Evolutionary conservation across 1,140 invertebrate genomes (phyloP).

Genomic region (Drosophila sturtevanti): DNA sequence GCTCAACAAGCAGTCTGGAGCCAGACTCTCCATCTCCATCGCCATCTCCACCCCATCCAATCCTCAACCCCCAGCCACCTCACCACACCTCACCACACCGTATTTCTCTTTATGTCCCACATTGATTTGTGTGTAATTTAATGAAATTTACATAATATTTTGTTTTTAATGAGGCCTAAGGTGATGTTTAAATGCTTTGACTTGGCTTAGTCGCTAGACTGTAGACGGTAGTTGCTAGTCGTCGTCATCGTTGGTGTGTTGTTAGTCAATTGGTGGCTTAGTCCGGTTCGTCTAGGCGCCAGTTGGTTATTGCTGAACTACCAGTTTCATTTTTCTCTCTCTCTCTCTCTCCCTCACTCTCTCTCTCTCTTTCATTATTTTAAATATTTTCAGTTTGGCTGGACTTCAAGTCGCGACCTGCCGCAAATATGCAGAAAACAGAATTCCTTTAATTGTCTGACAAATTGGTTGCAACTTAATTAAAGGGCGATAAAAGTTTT

Average conservation of each 20-base stretch:
- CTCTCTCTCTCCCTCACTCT: too few species aligned
- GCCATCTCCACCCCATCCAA: background rate
- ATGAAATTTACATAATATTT: constrained; percentile 82
- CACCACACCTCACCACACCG: background rate
- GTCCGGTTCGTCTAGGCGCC: constrained; percentile 48
- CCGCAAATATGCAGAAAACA: constrained; percentile 42
- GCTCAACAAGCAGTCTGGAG: constrained; percentile 67
- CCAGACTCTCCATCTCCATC: constrained; percentile 25
- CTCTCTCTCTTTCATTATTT: too few species aligned
- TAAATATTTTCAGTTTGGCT: constrained; percentile 24
- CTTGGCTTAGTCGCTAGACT: constrained; percentile 67
- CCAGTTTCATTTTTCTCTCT: constrained; percentile 33
- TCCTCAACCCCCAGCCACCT: background rate
- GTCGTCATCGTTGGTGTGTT: constrained; percentile 7
- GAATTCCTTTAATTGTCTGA: constrained; percentile 69
- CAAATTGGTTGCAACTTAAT: constrained; percentile 79
- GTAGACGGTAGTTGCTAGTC: constrained; percentile 21
- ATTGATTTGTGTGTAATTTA: constrained; percentile 81
- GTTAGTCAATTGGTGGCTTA: constrained; percentile 27
- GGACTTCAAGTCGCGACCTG: constrained; percentile 52
- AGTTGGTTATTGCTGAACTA: constrained; percentile 35
- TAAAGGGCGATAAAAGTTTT: constrained; percentile 61
- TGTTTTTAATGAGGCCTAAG: constrained; percentile 81
- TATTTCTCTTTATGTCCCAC: constrained; percentile 20
- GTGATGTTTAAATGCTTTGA: constrained; percentile 81